Evolutionary conservation across 2,797 vertebrate species (phyloP).

Genomic region (Muscicapa comitata): DNA sequence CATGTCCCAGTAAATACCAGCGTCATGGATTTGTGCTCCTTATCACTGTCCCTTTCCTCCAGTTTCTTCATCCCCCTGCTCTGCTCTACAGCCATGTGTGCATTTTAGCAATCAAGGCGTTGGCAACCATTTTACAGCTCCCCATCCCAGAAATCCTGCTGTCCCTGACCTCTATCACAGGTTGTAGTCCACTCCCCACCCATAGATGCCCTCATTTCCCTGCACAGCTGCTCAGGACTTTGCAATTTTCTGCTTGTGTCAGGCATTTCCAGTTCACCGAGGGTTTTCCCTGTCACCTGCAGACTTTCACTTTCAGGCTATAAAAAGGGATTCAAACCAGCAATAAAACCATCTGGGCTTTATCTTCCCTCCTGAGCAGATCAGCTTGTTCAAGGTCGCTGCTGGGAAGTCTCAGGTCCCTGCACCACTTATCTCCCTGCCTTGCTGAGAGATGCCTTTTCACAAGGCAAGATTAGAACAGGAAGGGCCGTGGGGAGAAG

Average conservation of each 20-base stretch:
- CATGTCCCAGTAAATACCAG: background rate
- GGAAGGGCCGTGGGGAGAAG: background rate
- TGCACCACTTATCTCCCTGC: background rate
- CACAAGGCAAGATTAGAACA: background rate
- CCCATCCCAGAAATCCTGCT: background rate
- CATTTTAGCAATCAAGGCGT: accelerated
- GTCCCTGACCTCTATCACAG: accelerated
- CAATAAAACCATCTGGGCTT: background rate
- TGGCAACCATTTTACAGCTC: background rate
- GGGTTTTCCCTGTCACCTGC: background rate
- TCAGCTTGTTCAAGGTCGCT: background rate
- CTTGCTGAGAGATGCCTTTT: background rate
- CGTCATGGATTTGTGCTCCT: background rate
- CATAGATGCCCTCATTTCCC: background rate
- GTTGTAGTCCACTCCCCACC: background rate
- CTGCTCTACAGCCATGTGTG: background rate
- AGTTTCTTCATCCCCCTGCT: background rate
- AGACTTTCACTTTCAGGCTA: slow-evolving; percentile 1
- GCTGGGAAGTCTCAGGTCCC: background rate
- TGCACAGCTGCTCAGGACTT: background rate
- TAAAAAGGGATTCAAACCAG: background rate
- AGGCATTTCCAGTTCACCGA: background rate
- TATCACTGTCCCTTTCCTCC: background rate
- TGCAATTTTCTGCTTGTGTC: background rate
- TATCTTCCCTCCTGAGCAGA: background rate